phyloP scores from a whole-genome alignment of 1,140 invertebrate genomes.

The Hydropsyche tenuis region DNA sequence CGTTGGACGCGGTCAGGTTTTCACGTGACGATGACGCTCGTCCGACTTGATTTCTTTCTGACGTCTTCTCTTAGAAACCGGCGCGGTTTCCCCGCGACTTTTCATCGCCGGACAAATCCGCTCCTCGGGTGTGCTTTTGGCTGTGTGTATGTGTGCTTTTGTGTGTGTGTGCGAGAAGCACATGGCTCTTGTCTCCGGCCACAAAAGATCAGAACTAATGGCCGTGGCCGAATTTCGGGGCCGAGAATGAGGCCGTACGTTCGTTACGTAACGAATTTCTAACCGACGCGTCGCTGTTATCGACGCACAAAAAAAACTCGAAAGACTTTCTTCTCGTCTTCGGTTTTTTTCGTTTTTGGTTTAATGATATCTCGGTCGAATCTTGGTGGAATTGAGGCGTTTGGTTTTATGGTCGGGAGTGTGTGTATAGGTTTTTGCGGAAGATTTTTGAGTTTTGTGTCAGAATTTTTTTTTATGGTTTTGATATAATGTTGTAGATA shows the following conservation, averaged over 20 bases:
- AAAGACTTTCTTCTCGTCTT: conserved; percentile 32
- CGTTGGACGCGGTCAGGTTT: conserved; percentile 25
- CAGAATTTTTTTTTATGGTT: too few relatives aligned
- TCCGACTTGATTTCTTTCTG: conserved; percentile 39
- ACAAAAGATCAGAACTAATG: too few relatives aligned
- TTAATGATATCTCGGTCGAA: too few relatives aligned
- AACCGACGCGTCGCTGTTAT: not conserved
- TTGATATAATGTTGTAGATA: too few relatives aligned
- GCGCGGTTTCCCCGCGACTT: not conserved
- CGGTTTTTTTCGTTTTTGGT: not conserved
- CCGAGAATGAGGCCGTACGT: conserved; percentile 18
- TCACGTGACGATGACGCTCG: conserved; percentile 30
- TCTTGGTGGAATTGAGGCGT: too few relatives aligned
- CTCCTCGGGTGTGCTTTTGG: too few relatives aligned
- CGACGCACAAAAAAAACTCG: conserved; percentile 14
- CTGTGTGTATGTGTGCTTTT: too few relatives aligned
- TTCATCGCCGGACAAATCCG: too few relatives aligned
- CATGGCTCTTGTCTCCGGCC: not conserved
- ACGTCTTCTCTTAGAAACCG: conserved; percentile 34
- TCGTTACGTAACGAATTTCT: conserved; percentile 34
- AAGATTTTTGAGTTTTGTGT: too few relatives aligned
- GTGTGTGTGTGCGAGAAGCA: too few relatives aligned
- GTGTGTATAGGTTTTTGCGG: too few relatives aligned
- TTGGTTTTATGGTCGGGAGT: too few relatives aligned
- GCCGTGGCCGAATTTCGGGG: conserved; percentile 28